phyloP scores from a whole-genome alignment of 1,140 invertebrate genomes.

The Stegodyphus mimosarum region DNA sequence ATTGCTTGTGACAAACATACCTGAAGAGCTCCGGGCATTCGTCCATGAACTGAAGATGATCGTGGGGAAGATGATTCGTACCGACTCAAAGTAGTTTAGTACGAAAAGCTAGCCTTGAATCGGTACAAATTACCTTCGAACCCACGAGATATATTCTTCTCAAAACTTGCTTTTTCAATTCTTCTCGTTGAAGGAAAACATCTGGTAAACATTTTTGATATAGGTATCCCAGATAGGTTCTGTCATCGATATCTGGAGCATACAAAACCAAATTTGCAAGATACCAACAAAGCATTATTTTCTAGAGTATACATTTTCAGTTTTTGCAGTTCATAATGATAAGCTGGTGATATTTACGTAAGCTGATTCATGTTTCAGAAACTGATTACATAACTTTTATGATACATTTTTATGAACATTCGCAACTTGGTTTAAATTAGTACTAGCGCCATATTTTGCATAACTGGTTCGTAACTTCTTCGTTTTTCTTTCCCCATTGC shows the following conservation, averaged over 20 bases:
- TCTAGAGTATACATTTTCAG: background rate
- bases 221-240: background rate
- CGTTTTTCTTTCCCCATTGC: background rate
- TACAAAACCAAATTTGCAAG: too few species aligned
- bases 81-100: conserved; percentile 65
- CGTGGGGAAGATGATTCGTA: conserved; percentile 63
- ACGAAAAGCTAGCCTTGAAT: conserved; percentile 63
- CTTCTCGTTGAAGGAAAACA: background rate
- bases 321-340: background rate
- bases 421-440: too few species aligned
- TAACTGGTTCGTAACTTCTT: background rate
- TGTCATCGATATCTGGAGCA: background rate
- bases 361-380: background rate
- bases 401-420: too few species aligned
- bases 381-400: background rate
- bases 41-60: background rate
- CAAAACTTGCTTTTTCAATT: background rate
- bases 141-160: background rate
- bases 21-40: too few species aligned
- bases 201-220: background rate
- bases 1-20: too few species aligned
- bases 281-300: background rate
- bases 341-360: background rate
- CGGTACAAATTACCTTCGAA: conserved; percentile 63
- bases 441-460: background rate